Percentiles rank a stretch among this genome's conserved stretches.
phyloP scores from a whole-genome alignment of 2,797 vertebrate species.

The Crenichthys baileyi region DNA sequence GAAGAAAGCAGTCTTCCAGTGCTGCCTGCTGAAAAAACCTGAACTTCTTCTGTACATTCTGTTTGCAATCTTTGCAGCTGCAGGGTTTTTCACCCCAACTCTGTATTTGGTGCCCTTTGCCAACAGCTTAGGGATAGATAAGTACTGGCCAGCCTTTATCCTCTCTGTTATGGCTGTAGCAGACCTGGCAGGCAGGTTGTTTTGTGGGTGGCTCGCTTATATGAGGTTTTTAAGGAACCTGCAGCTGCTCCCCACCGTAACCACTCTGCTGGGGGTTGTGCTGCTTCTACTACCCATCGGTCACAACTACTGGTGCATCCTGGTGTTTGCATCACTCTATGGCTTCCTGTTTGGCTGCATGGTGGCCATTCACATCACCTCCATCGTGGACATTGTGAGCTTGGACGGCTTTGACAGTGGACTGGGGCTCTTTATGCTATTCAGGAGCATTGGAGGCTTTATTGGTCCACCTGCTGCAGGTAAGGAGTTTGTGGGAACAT shows the following conservation, averaged over 20 bases:
- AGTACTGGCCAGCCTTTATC: slow-evolving; percentile 72
- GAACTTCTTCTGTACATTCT: slow-evolving; percentile 72
- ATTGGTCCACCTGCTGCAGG: slow-evolving; percentile 74
- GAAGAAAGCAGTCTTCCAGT: slow-evolving; percentile 57
- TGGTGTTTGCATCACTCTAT: slow-evolving; percentile 63
- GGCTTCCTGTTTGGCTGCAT: slow-evolving; percentile 78
- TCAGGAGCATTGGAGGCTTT: slow-evolving; percentile 74
- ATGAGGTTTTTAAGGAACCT: slow-evolving; percentile 73
- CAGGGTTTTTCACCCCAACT: slow-evolving; percentile 72
- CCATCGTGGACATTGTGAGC: slow-evolving; percentile 75
- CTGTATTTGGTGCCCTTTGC: slow-evolving; percentile 74
- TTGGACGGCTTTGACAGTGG: slow-evolving; percentile 71
- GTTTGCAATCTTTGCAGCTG: slow-evolving; percentile 71
- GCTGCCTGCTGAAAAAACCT: slow-evolving; percentile 64
- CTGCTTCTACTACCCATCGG: slow-evolving; percentile 73
- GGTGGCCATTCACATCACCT: slow-evolving; percentile 73
- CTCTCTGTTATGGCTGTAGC: slow-evolving; percentile 67
- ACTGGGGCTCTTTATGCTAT: slow-evolving; percentile 78
- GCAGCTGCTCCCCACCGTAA: slow-evolving; percentile 70
- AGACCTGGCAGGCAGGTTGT: slow-evolving; percentile 72
- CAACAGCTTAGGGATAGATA: slow-evolving; percentile 60
- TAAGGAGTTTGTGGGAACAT: slow-evolving; percentile 30
- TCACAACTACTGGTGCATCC: slow-evolving; percentile 59
- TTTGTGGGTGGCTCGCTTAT: slow-evolving; percentile 75
- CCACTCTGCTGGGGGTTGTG: slow-evolving; percentile 59